These are phyloP conservation scores for Mohoua ochrocephala DNA, from an alignment of 2,113 vertebrate genomes.

Conservation along the genomic window DNA sequence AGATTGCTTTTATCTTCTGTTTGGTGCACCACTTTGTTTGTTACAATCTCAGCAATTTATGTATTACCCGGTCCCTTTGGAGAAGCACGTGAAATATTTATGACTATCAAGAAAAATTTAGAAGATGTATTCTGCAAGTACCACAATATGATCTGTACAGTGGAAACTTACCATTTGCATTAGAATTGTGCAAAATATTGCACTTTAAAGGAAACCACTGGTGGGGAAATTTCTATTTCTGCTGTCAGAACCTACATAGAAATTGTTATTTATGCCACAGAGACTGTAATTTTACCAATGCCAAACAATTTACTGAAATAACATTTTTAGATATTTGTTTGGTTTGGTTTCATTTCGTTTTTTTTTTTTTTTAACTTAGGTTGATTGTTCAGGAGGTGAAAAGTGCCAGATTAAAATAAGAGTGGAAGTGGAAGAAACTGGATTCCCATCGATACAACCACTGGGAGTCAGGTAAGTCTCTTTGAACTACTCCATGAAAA, in stretches of 20 bases:
- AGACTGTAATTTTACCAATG: background rate
- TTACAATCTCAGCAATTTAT: background rate
- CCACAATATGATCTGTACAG: background rate
- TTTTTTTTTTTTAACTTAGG: background rate
- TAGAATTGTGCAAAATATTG: background rate
- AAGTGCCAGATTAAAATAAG: background rate
- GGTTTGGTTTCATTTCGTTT: background rate
- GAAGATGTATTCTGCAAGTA: background rate
- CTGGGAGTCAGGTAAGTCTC: background rate
- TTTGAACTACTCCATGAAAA: background rate
- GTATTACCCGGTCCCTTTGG: background rate
- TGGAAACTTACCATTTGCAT: background rate
- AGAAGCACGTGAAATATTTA: conserved; percentile 24
- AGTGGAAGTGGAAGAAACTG: background rate
- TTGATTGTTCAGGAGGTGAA: background rate
- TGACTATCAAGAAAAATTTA: conserved; percentile 12
- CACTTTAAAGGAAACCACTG: background rate
- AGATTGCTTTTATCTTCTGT: background rate
- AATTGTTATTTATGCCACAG: background rate
- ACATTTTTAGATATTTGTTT: background rate
- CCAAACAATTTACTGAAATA: background rate
- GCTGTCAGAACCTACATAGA: background rate
- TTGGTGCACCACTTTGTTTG: background rate
- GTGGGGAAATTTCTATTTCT: background rate
- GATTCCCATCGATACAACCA: background rate